These are phyloP conservation scores for Hyphantria cunea DNA, from an alignment of 1,140 invertebrate genomes.

Conservation along the genomic window DNA sequence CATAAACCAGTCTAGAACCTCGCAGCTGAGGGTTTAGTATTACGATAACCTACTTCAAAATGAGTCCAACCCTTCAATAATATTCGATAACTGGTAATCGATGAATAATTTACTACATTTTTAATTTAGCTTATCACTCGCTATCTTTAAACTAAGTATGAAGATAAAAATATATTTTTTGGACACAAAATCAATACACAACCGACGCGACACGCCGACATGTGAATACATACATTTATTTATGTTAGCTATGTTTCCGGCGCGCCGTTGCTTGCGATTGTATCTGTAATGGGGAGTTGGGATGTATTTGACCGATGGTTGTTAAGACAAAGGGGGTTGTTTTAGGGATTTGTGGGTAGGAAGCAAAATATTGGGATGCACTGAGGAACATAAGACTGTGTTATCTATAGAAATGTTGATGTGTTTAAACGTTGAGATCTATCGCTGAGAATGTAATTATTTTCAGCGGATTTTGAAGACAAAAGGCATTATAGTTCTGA, in stretches of 20 bases:
- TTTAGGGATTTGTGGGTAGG: too few relatives aligned
- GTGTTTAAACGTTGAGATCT: too few relatives aligned
- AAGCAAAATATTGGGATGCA: too few relatives aligned
- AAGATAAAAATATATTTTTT: conserved; percentile 50
- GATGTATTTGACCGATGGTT: background rate
- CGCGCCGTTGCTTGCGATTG: conserved; percentile 18
- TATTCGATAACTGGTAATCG: conserved; percentile 24
- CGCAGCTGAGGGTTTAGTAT: background rate
- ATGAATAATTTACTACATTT: conserved; percentile 44
- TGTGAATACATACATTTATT: background rate
- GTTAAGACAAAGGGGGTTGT: too few relatives aligned
- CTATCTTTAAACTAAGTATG: conserved; percentile 50
- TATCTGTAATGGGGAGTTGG: conserved; percentile 4
- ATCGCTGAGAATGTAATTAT: too few relatives aligned
- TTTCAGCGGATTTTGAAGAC: too few relatives aligned
- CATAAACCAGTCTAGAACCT: background rate
- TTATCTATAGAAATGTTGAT: too few relatives aligned
- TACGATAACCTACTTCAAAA: background rate
- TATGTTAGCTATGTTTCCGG: conserved; percentile 4
- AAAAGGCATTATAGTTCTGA: too few relatives aligned
- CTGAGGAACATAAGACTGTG: too few relatives aligned
- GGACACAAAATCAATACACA: conserved; percentile 49
- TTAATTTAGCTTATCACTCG: conserved; percentile 51
- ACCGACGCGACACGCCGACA: conserved; percentile 2
- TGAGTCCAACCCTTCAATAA: conserved; percentile 5